Conservation (phyloP, 2,888 invertebrate genomes). For the Emmelina monodactyla region DNA sequence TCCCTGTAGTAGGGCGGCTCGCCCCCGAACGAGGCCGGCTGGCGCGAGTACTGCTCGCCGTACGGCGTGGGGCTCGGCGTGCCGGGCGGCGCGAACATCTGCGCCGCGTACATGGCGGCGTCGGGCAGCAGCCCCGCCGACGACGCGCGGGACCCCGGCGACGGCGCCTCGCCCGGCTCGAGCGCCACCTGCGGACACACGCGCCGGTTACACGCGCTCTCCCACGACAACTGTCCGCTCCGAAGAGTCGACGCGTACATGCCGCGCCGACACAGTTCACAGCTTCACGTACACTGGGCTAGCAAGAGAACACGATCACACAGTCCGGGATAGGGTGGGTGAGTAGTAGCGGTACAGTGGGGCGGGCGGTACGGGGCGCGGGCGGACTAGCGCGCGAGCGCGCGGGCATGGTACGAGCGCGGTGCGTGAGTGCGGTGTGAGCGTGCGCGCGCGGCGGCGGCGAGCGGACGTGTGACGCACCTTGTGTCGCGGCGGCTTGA, state of each 20-base stretch:
- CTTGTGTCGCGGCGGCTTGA: slow-evolving; percentile 71
- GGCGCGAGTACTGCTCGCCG: slow-evolving; percentile 56
- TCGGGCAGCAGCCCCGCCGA: slow-evolving; percentile 68
- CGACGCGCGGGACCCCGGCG: slow-evolving; percentile 68
- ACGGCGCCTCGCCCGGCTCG: slow-evolving; percentile 70
- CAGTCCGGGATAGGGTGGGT: slow-evolving; percentile 53
- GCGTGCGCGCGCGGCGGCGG: slow-evolving; percentile 64
- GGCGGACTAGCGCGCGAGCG: slow-evolving; percentile 68
- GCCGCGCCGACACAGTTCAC: slow-evolving; percentile 61
- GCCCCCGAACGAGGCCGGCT: slow-evolving; percentile 69
- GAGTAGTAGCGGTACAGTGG: too few relatives aligned
- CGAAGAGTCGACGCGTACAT: slow-evolving; percentile 70
- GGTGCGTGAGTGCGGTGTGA: slow-evolving; percentile 65
- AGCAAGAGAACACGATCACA: slow-evolving; percentile 44
- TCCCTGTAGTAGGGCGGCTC: slow-evolving; percentile 85
- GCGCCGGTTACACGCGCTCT: slow-evolving; percentile 72
- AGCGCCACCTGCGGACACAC: slow-evolving; percentile 68
- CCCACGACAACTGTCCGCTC: slow-evolving; percentile 66
- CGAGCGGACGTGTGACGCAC: slow-evolving; percentile 67
- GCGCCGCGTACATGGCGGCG: slow-evolving; percentile 72
- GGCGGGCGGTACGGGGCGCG: slow-evolving; percentile 68
- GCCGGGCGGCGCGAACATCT: slow-evolving; percentile 74
- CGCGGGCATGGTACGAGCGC: slow-evolving; percentile 65
- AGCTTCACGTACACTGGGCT: slow-evolving; percentile 55
- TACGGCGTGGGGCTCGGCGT: slow-evolving; percentile 73